Evolutionary conservation across 2,797 vertebrate genomes (phyloP), one percentile per base, ranked within the genome.

Genomic region (Acrossocheilus fasciatus): DNA sequence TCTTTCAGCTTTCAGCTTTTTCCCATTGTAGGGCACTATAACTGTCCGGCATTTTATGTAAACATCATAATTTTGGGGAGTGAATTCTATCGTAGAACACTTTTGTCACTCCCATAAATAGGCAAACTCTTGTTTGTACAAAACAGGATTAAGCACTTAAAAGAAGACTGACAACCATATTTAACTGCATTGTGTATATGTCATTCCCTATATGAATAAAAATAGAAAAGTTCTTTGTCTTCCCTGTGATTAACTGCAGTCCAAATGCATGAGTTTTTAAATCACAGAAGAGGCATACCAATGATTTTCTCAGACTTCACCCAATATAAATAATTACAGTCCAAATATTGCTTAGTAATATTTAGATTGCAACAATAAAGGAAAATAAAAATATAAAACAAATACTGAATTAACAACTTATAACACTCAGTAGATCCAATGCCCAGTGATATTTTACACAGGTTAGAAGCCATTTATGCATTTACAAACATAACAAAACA

Each of bases 381-480:
- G 68, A 52, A 64, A 82, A 30, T 47, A 14, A 30, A 70, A 69
- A 47, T 11, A 10, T 43, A 68, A 41, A 18, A 43, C 4, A 78
- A 77, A 78, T 62, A 62, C 45, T 34, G 36, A 73, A 87, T 34
- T 20, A 76, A 83, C 12, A 86, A 90, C 89, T 90, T 90, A 90
- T 88, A 73, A 73, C 52, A 18, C 39, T 20, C 11, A 77, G 82
- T 62, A 39, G 54, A 2, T 17, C 47, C 85, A 83, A 12, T 11
- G 34, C 89, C 89, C 89, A 86, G 36, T 64, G 70, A 90, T 83
- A 81, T 83, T 75, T 75, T 66, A 43, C 12, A 87, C 70, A 23
- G 59, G 43, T 87, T 85, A 87, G 87, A 69, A 52, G 20, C 5
- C 23, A 77, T 57, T 52, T 4, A 81, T 50, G 62, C 20, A 57